Conservation (phyloP, 2,888 invertebrate genomes). For the Diogma glabrata region DNA sequence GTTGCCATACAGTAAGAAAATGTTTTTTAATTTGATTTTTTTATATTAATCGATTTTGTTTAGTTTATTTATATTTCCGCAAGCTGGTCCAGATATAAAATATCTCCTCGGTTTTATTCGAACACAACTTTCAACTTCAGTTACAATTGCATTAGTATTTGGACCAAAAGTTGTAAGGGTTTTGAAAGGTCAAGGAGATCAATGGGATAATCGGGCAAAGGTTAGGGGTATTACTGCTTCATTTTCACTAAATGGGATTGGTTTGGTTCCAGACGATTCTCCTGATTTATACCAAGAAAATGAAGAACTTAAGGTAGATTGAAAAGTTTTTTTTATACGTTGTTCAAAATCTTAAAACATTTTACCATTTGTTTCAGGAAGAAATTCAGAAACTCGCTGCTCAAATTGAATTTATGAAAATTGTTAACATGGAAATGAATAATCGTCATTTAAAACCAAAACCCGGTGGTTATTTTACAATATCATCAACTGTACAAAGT, state of each 20-base stretch:
- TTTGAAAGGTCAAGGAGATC: slow-evolving; percentile 74
- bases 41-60: neutral
- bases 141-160: slow-evolving; percentile 39
- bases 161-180: slow-evolving; percentile 61
- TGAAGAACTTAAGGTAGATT: slow-evolving; percentile 69
- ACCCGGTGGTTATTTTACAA: slow-evolving; percentile 68
- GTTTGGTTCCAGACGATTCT: slow-evolving; percentile 71
- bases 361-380: slow-evolving; percentile 44
- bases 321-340: neutral
- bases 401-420: slow-evolving; percentile 88
- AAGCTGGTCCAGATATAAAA: slow-evolving; percentile 84
- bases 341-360: neutral
- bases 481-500: slow-evolving; percentile 39
- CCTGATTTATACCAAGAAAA: slow-evolving; percentile 83
- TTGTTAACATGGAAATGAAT: slow-evolving; percentile 87
- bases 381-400: slow-evolving; percentile 84
- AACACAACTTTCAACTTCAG: slow-evolving; percentile 84
- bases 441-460: slow-evolving; percentile 79
- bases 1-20: slow-evolving; percentile 82
- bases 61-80: slow-evolving; percentile 74
- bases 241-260: slow-evolving; percentile 76
- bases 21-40: neutral
- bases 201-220: slow-evolving; percentile 76
- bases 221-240: slow-evolving; percentile 76
- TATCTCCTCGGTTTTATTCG: slow-evolving; percentile 84